These are phyloP conservation scores for Peromyscus melanophrys DNA, from an alignment of 2,797 vertebrate genomes.

Conservation along the genomic window DNA sequence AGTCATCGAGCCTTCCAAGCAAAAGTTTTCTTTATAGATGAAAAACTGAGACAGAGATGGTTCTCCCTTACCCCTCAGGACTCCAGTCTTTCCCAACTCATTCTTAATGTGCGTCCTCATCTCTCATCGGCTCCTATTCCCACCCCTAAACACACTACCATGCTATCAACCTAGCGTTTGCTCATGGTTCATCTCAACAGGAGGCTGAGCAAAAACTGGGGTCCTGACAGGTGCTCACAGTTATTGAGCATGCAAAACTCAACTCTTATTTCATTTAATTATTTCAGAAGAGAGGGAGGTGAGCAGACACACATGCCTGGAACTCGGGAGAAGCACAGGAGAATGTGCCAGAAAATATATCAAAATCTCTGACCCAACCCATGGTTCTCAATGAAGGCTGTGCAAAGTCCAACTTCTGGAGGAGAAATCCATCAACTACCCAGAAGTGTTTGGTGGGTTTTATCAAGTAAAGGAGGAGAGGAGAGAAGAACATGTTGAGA, in stretches of 20 bases:
- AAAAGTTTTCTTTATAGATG: not conserved
- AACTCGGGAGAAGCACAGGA: not conserved
- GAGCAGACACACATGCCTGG: not conserved
- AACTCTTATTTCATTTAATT: not conserved
- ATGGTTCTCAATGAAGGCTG: not conserved
- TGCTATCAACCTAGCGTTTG: not conserved
- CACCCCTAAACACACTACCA: not conserved
- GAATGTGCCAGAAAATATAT: not conserved
- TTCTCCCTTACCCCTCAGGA: not conserved
- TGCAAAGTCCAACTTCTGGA: not conserved
- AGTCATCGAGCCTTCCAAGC: not conserved
- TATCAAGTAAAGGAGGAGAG: not conserved
- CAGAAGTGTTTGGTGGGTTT: not conserved
- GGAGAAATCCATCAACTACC: constrained; percentile 1
- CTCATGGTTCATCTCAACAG: not conserved
- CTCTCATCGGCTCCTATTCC: not conserved
- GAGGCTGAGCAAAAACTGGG: not conserved
- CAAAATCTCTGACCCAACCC: not conserved
- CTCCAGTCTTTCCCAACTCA: not conserved
- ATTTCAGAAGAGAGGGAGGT: constrained; percentile 36
- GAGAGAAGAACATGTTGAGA: not conserved
- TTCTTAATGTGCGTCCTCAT: not conserved
- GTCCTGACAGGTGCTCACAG: not conserved
- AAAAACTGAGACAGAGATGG: not conserved
- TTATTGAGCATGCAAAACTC: not conserved